Percentiles rank a stretch among this genome's conserved stretches.
phyloP scores from a whole-genome alignment of 2,888 invertebrate genomes.

The Acanthosepion esculentum region DNA sequence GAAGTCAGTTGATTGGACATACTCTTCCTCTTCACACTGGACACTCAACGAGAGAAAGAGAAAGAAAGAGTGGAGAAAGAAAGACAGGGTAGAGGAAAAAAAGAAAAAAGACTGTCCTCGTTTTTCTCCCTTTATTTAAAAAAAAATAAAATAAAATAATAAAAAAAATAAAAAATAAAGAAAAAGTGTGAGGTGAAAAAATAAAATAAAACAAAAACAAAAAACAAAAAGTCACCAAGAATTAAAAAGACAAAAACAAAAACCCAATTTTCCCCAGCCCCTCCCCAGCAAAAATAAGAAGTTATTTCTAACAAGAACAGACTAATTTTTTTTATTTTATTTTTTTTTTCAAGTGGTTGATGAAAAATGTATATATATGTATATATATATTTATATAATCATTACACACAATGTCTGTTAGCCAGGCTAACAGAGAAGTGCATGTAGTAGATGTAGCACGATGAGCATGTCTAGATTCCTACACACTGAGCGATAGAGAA shows the following conservation, averaged over 20 bases:
- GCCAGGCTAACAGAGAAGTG: neutral
- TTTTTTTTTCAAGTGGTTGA: neutral
- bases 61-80: neutral
- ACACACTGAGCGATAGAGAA: constrained; percentile 33
- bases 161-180: too few species aligned
- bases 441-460: constrained; percentile 1
- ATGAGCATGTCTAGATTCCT: constrained; percentile 14
- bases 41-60: neutral
- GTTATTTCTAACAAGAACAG: constrained; percentile 20
- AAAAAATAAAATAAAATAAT: neutral
- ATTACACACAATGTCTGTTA: neutral
- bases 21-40: constrained; percentile 11
- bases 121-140: neutral
- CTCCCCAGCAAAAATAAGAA: neutral
- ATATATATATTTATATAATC: neutral
- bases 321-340: neutral
- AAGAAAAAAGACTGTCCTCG: neutral
- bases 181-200: neutral
- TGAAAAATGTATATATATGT: constrained; percentile 17
- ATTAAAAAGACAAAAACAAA: neutral
- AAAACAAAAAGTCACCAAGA: neutral
- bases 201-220: neutral
- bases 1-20: neutral
- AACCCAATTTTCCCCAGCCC: neutral
- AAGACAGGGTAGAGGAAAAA: neutral